A percentile compares a stretch with the other conserved stretches of the same genome.
These are phyloP conservation scores for Bombus picipes DNA, from an alignment of 1,140 invertebrate species.

Conservation along the genomic window DNA sequence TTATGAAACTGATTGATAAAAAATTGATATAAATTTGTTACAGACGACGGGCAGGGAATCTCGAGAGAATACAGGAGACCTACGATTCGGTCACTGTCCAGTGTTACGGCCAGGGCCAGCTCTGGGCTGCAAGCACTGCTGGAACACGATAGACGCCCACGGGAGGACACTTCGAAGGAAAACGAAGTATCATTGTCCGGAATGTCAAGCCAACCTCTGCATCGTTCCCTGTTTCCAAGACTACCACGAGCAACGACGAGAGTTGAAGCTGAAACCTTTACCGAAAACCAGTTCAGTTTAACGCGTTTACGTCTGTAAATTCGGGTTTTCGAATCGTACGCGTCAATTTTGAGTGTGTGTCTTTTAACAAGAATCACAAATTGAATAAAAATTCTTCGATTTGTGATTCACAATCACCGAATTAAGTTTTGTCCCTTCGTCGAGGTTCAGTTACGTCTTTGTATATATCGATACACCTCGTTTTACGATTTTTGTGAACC, in stretches of 20 bases:
- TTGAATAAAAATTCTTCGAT: background rate
- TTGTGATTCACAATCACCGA: background rate
- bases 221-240: conserved; percentile 94
- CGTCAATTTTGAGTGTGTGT: conserved; percentile 1
- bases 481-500: no score
- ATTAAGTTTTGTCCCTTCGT: background rate
- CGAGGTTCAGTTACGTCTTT: background rate
- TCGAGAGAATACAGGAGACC: conserved; percentile 64
- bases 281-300: conserved; percentile 81
- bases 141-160: conserved; percentile 92
- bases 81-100: conserved; percentile 87
- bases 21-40: conserved; percentile 16
- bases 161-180: conserved; percentile 91
- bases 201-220: conserved; percentile 93
- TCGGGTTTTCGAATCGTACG: conserved; percentile 1
- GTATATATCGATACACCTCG: background rate
- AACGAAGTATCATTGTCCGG: conserved; percentile 94
- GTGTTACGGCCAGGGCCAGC: conserved; percentile 90
- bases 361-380: conserved; percentile 4
- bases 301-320: conserved; percentile 43
- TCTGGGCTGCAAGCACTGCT: conserved; percentile 92
- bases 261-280: conserved; percentile 76
- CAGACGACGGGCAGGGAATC: conserved; percentile 58
- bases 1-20: background rate
- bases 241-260: conserved; percentile 86